Conservation (phyloP, 2,888 invertebrate species). For the Stictocephala bisonia region DNA sequence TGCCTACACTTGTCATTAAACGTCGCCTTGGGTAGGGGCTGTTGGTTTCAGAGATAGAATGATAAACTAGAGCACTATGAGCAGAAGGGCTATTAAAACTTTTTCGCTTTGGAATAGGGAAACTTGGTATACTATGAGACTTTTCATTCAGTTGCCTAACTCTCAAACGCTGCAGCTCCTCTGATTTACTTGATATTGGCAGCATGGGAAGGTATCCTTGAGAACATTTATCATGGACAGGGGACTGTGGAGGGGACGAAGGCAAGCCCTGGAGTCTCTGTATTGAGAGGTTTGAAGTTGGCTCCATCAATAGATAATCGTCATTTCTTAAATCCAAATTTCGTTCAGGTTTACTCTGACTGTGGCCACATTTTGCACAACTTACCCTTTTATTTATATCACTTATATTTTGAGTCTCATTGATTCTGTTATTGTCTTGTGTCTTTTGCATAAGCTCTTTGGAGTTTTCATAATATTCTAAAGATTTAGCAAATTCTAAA, state of each 20-base stretch:
- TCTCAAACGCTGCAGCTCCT: constrained; percentile 4
- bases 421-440: background rate
- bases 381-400: constrained; percentile 54
- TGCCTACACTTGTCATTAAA: constrained; percentile 59
- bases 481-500: constrained; percentile 79
- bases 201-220: constrained; percentile 55
- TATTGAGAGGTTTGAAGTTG: constrained; percentile 59
- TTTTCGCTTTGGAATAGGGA: constrained; percentile 40
- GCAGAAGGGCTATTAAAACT: constrained; percentile 61
- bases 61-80: constrained; percentile 68
- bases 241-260: constrained; percentile 42
- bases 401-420: constrained; percentile 21
- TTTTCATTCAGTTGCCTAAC: constrained; percentile 47
- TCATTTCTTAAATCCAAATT: constrained; percentile 62
- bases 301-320: constrained; percentile 79
- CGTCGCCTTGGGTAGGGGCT: constrained; percentile 70
- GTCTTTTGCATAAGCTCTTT: constrained; percentile 72
- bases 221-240: constrained; percentile 36
- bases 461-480: constrained; percentile 83
- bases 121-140: constrained; percentile 51
- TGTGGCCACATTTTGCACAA: constrained; percentile 56
- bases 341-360: constrained; percentile 30
- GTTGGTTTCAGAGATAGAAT: constrained; percentile 62
- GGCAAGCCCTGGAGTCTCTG: constrained; percentile 5
- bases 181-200: constrained; percentile 40